Evolutionary conservation across 2,888 invertebrate genomes (phyloP).

Genomic region (Drosophila niveifrons): DNA sequence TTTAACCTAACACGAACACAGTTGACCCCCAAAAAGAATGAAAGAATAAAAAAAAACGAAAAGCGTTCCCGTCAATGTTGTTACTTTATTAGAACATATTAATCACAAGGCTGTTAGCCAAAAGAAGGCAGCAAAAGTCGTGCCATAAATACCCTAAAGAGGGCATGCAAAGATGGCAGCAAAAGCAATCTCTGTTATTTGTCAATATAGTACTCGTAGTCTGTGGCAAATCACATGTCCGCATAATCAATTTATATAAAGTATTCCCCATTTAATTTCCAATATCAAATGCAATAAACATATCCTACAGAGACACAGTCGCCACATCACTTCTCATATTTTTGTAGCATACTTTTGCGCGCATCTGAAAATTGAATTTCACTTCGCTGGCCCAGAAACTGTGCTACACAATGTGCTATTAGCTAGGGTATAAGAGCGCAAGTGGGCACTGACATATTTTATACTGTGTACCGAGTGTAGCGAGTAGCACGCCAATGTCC

Average conservation of each 20-base stretch:
- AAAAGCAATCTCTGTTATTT: neutral
- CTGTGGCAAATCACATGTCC: neutral
- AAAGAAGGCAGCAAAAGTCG: conserved; percentile 14
- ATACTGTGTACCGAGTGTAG: neutral
- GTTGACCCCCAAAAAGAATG: conserved; percentile 42
- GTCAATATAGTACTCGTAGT: neutral
- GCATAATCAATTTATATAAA: neutral
- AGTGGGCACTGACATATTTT: conserved; percentile 17
- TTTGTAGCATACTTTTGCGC: conserved; percentile 1
- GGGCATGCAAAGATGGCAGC: neutral
- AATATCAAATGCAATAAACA: neutral
- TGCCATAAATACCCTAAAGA: conserved; percentile 39
- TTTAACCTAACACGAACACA: conserved; percentile 56
- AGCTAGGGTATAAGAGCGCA: conserved; percentile 1
- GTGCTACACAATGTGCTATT: conserved; percentile 5
- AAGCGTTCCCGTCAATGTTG: conserved; percentile 45
- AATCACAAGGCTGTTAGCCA: conserved; percentile 47
- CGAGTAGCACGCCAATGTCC: conserved; percentile 32
- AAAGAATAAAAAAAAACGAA: conserved; percentile 26
- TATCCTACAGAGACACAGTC: neutral
- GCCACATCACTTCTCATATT: neutral
- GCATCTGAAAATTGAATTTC: neutral
- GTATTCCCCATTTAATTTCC: neutral
- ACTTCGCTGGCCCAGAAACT: neutral
- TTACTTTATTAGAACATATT: conserved; percentile 59